Evolutionary conservation across 2,113 vertebrate species (phyloP), one percentile per base, ranked within the genome.

Genomic region (Oryzias woworae): DNA sequence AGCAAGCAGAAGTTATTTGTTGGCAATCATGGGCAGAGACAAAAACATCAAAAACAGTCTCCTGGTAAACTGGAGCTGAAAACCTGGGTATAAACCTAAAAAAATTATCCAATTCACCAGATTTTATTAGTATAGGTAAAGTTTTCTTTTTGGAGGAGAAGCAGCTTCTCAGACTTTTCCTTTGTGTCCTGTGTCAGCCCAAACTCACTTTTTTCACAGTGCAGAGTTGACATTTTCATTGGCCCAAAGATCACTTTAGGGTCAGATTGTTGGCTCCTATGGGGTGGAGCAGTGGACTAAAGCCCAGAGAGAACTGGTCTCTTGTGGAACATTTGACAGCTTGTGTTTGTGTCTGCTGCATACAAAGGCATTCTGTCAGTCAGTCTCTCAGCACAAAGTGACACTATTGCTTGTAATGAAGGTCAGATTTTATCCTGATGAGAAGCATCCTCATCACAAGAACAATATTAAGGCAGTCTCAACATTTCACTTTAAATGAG

Each of bases 201-300:
- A 77, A 80, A 89, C 69, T 86, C 80, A 81, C 53, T 76, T 83
- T 55, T 83, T 76, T 84, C 69, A 67, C 58, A 49, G 60, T 76
- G 47, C 85, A 65, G 55, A 62, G 78, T 52, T 85, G 83, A 85
- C 87, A 85, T 85, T 82, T 76, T 69, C 73, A 75, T 65, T 78
- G 84, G 80, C 70, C 62, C 71, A 43, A 8, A 81, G 74, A 76
- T 75, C 81, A 71, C 83, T 77, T 77, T n/a, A 73, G 81, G 84
- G 84, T 66, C 76, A 58, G 75, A 71, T 78, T 58, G 81, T 73
- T 75, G 75, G 64, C 79, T 69, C 77, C 66, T 66, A 7, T 64
- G 63, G 77, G 69, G 72, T 42, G 57, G 68, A 66, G 58, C 69
- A 66, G 69, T 77, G 70, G 76, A 85, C 62, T 71, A 69, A 62